Base-by-base conservation (phyloP, 2,888 invertebrate genomes). In the Trilocha varians region DNA sequence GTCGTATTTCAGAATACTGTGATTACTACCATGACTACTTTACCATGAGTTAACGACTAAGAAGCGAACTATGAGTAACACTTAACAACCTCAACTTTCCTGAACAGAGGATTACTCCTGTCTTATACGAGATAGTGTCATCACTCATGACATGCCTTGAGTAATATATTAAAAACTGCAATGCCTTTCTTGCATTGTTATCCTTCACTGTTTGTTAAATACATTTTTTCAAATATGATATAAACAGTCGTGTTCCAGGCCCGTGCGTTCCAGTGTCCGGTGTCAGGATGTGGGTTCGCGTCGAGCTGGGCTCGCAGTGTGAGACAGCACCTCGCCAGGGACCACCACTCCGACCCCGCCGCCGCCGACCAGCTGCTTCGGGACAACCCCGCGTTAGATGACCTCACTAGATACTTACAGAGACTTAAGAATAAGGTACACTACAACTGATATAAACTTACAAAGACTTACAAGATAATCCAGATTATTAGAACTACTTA, bases 271-370 rank as follows among this genome's bases (percentile, higher is more conserved):
- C 55, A 89, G 87, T 82, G 86, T 88, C 62, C 87, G 87, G 59
- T 91, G 88, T 57, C 91, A 79, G 90, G 91, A 49, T 92, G 92
- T 77, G 91, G 91, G 5, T 93, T 91, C 74, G 91, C 91, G 52
- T 90, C 91, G 55, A 91, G 91, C 36, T 93, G 92, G 92, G 91
- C 91, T 47, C 88, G 92, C 51, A 91, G 91, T 66, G 92, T 92
- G 48, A 87, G 92, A 42, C 87, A 89, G 85, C 93, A 93, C 74
- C 86, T 92, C 48, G 89, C 90, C 39, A 84, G 92, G 47, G 91
- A 92, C 70, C 93, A 93, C 73, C 91, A 91, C 70, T 87, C 88
- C 50, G 88, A 91, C 67, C 88, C 90, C 59, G 87, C 89, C 53
- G 86, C 87, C 47, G 88, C 87, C 49, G 90, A 90, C 68, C 87